phyloP scores from a whole-genome alignment of 2,888 invertebrate genomes.

The Leucophenga maculata region DNA sequence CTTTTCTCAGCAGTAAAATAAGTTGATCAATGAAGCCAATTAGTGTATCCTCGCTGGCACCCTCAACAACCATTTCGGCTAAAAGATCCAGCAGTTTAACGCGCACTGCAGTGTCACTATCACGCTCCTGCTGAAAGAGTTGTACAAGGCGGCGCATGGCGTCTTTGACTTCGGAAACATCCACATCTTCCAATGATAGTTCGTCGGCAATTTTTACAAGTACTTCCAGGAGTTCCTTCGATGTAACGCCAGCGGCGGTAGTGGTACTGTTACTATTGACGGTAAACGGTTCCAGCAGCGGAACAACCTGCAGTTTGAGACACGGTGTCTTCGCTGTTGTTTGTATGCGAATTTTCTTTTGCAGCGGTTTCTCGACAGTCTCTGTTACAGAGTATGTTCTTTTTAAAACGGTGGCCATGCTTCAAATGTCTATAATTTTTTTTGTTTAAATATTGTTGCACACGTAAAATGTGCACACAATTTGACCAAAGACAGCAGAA shows the following conservation, averaged over 20 bases:
- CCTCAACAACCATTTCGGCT: conserved; percentile 64
- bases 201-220: conserved; percentile 69
- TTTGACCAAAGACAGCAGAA: too few relatives aligned
- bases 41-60: conserved; percentile 59
- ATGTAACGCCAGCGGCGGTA: background rate
- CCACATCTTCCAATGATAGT: conserved; percentile 56
- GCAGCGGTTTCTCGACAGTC: conserved; percentile 46
- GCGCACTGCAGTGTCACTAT: conserved; percentile 63
- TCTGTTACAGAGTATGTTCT: conserved; percentile 31
- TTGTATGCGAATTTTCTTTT: conserved; percentile 66
- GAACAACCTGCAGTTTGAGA: conserved; percentile 53
- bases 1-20: conserved; percentile 65
- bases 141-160: conserved; percentile 62
- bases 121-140: conserved; percentile 66
- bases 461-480: too few relatives aligned
- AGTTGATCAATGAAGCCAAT: conserved; percentile 68
- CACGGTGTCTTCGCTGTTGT: conserved; percentile 44
- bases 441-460: too few relatives aligned
- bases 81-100: conserved; percentile 66
- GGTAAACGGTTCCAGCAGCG: conserved; percentile 50
- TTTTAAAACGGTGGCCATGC: conserved; percentile 3
- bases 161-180: conserved; percentile 61
- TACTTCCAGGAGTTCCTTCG: conserved; percentile 63
- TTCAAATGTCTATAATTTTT: too few relatives aligned
- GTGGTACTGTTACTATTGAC: background rate